Conservation (phyloP, 1,140 invertebrate species). For the Euwallacea similis region DNA sequence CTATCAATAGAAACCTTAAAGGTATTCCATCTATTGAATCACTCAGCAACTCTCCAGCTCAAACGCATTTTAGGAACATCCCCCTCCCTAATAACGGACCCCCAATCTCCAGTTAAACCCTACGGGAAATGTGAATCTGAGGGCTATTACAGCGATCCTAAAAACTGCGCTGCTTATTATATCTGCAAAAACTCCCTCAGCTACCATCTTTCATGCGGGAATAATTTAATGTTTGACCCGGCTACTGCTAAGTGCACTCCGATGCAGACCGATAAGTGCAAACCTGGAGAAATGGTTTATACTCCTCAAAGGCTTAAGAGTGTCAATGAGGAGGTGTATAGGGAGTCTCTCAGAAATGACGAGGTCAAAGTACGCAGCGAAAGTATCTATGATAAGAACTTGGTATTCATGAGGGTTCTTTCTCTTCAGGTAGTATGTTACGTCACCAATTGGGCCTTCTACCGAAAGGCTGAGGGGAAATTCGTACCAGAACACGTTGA, state of each 20-base stretch:
- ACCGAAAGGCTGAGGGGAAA: constrained; percentile 77
- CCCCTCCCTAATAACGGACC: constrained; percentile 16
- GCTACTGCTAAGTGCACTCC: constrained; percentile 58
- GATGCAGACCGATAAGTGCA: constrained; percentile 43
- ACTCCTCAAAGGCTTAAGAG: constrained; percentile 42
- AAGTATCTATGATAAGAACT: constrained; percentile 1
- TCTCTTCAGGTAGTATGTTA: constrained; percentile 73
- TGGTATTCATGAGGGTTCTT: neutral
- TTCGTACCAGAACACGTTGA: constrained; percentile 86
- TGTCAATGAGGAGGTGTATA: constrained; percentile 19
- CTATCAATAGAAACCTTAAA: constrained; percentile 61
- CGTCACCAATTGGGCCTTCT: constrained; percentile 86
- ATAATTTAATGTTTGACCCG: constrained; percentile 58
- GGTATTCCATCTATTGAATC: constrained; percentile 45
- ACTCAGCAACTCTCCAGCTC: neutral
- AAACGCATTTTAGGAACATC: neutral
- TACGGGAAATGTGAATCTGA: constrained; percentile 56
- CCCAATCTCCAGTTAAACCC: constrained; percentile 39
- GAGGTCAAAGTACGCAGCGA: constrained; percentile 41
- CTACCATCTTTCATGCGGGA: constrained; percentile 59
- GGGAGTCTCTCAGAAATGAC: constrained; percentile 31
- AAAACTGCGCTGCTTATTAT: constrained; percentile 69
- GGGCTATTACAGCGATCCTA: constrained; percentile 62
- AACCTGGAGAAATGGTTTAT: constrained; percentile 47
- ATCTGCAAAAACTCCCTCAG: constrained; percentile 65